phyloP scores from a whole-genome alignment of 2,113 vertebrate genomes.

The Calyptommatus sinebrachiatus region DNA sequence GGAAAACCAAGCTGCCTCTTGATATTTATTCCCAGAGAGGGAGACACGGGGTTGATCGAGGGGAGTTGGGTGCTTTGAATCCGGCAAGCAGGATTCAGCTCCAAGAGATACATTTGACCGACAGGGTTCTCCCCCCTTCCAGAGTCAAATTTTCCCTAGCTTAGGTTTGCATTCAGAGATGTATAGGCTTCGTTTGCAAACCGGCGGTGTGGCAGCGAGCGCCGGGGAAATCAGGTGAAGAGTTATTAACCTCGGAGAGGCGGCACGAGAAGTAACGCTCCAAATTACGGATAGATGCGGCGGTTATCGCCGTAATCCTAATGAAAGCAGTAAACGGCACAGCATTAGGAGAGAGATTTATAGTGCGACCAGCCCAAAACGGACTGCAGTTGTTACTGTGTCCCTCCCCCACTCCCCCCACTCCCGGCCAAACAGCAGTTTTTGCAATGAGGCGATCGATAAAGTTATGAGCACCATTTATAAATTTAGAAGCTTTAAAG shows the following conservation, averaged over 20 bases:
- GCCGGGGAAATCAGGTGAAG: constrained; percentile 5
- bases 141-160: constrained; percentile 50
- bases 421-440: constrained; percentile 53
- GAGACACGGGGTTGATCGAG: constrained; percentile 36
- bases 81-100: constrained; percentile 49
- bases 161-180: constrained; percentile 48
- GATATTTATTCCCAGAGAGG: constrained; percentile 47
- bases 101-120: constrained; percentile 18
- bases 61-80: constrained; percentile 20
- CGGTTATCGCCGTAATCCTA: constrained; percentile 71
- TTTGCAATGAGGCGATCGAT: constrained; percentile 74
- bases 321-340: constrained; percentile 76
- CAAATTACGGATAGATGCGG: constrained; percentile 69
- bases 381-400: constrained; percentile 68
- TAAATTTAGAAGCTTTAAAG: constrained; percentile 72
- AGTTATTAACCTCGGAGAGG: constrained; percentile 43
- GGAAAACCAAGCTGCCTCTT: constrained; percentile 51
- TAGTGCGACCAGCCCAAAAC: constrained; percentile 69
- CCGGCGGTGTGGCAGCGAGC: constrained; percentile 5
- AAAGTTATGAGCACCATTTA: constrained; percentile 67
- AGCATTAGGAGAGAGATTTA: constrained; percentile 79
- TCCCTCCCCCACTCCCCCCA: background rate
- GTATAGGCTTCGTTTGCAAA: background rate
- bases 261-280: constrained; percentile 62
- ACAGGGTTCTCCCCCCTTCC: constrained; percentile 37